Evolutionary conservation across 2,113 vertebrate species (phyloP).

Genomic region (Pelusios castaneus): DNA sequence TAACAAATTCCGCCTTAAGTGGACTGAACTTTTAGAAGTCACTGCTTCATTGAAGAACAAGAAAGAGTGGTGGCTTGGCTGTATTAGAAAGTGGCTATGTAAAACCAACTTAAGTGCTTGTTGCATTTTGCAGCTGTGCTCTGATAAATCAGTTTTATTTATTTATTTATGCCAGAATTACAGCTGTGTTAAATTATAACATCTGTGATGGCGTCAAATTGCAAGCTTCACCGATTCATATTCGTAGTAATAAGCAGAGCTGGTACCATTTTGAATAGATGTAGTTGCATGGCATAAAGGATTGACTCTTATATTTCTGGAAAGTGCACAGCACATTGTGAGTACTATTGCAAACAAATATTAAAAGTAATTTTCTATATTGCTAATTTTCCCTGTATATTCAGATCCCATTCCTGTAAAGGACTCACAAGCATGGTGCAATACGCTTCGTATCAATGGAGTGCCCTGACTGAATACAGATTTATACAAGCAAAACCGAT

Average conservation of each 20-base stretch:
- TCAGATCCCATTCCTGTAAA: background rate
- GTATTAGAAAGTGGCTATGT: background rate
- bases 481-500: background rate
- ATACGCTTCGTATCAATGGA: background rate
- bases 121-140: background rate
- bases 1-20: background rate
- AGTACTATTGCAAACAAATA: background rate
- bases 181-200: constrained; percentile 12
- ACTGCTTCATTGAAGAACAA: background rate
- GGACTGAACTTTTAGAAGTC: background rate
- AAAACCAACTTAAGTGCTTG: constrained; percentile 15
- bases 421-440: background rate
- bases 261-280: background rate
- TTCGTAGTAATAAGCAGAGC: background rate
- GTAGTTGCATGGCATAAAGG: background rate
- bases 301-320: background rate
- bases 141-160: constrained; percentile 31
- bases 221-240: background rate
- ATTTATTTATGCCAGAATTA: constrained; percentile 10
- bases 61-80: background rate
- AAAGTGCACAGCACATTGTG: background rate
- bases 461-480: background rate
- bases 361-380: background rate
- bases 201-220: background rate
- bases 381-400: background rate